Evolutionary conservation across 2,888 invertebrate genomes (phyloP).

Genomic region (Drosophila formosana): DNA sequence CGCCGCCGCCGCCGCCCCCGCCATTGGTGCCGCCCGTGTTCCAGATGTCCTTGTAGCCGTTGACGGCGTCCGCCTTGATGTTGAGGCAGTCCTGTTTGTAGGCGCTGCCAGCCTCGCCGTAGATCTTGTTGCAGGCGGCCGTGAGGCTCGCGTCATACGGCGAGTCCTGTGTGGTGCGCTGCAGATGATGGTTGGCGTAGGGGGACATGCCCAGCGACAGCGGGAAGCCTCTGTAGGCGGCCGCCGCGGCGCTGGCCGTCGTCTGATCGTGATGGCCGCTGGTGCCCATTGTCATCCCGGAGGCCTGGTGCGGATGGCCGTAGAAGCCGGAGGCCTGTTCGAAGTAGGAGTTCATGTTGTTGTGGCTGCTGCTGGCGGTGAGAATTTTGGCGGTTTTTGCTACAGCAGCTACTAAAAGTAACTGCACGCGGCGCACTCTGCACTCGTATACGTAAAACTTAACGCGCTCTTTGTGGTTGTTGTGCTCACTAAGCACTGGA

Average conservation of each 20-base stretch:
- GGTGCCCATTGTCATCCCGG: constrained; percentile 88
- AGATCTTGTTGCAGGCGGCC: constrained; percentile 91
- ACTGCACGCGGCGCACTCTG: constrained; percentile 52
- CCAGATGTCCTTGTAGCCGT: constrained; percentile 89
- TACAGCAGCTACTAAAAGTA: constrained; percentile 65
- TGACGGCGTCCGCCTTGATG: constrained; percentile 86
- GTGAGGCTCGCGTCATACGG: constrained; percentile 96
- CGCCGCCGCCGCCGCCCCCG: constrained; percentile 86
- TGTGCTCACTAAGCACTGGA: constrained; percentile 24
- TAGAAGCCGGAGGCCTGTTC: constrained; percentile 97
- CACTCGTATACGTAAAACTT: constrained; percentile 30
- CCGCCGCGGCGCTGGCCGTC: constrained; percentile 87
- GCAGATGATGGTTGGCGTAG: constrained; percentile 92
- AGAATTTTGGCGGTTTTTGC: constrained; percentile 85
- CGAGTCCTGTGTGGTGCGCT: constrained; percentile 94
- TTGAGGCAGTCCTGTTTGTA: constrained; percentile 91
- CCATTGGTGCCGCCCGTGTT: constrained; percentile 85
- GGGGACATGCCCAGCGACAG: constrained; percentile 94
- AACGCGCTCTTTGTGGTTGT: constrained; percentile 5
- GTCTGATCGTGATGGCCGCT: constrained; percentile 90
- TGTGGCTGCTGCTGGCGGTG: constrained; percentile 83
- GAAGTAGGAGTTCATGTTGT: constrained; percentile 96
- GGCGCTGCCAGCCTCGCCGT: constrained; percentile 84
- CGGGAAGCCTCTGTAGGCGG: constrained; percentile 93
- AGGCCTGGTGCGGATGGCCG: constrained; percentile 94